Conservation (phyloP, 1,140 invertebrate species). For the Drosophila virilis region DNA sequence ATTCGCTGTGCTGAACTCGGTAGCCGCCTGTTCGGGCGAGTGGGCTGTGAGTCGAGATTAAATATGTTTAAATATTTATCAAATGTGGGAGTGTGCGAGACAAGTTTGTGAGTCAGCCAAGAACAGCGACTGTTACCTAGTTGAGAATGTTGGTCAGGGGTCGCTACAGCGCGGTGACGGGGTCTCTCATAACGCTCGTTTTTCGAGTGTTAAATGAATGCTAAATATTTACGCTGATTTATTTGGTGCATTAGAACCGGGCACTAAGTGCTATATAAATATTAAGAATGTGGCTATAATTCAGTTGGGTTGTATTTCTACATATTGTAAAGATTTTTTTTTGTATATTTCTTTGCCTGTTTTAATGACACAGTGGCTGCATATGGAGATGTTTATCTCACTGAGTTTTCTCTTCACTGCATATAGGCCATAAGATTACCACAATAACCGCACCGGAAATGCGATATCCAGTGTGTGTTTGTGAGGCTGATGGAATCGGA, state of each 20-base stretch:
- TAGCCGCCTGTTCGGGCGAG: conserved; percentile 54
- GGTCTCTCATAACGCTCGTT: conserved; percentile 2
- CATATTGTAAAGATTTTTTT: background rate
- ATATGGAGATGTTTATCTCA: conserved; percentile 49
- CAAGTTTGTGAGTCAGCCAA: conserved; percentile 76
- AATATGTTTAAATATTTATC: conserved; percentile 80
- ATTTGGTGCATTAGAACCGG: conserved; percentile 73
- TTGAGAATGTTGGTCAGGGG: conserved; percentile 4
- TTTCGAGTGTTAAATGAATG: conserved; percentile 69
- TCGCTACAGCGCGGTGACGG: background rate
- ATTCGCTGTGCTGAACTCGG: conserved; percentile 70
- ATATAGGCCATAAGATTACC: conserved; percentile 46
- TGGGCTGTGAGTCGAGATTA: conserved; percentile 59
- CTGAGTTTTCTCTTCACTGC: conserved; percentile 40
- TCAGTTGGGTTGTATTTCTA: conserved; percentile 17
- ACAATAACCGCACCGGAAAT: conserved; percentile 73
- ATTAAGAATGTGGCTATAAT: conserved; percentile 59
- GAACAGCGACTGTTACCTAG: conserved; percentile 33
- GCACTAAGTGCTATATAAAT: conserved; percentile 74
- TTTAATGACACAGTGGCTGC: conserved; percentile 51
- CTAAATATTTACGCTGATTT: conserved; percentile 80
- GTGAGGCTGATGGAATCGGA: conserved; percentile 40
- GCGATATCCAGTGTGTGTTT: conserved; percentile 56
- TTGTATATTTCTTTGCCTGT: conserved; percentile 28
- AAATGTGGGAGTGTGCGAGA: conserved; percentile 79